Percentiles rank a stretch among this genome's conserved stretches.
These are phyloP conservation scores for Hippocampus barbouri DNA, from an alignment of 2,113 vertebrate genomes.

Conservation along the genomic window DNA sequence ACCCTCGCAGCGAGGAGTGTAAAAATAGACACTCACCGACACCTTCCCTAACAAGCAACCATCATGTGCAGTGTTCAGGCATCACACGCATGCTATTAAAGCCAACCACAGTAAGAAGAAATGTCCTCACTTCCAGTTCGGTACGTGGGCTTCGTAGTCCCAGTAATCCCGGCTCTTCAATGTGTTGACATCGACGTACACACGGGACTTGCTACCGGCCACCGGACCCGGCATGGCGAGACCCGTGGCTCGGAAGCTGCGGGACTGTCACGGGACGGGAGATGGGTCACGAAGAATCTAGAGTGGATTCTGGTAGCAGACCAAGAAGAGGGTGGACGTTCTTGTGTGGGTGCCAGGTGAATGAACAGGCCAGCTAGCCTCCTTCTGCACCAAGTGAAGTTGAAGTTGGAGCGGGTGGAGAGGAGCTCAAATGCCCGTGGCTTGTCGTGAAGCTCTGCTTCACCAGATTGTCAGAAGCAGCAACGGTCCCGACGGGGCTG, in stretches of 20 bases:
- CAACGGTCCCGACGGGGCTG: slow-evolving; percentile 27
- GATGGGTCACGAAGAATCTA: background rate
- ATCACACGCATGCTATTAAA: slow-evolving; percentile 23
- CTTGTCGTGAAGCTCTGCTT: slow-evolving; percentile 18
- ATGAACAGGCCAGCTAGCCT: slow-evolving; percentile 11
- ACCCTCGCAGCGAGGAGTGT: slow-evolving; percentile 19
- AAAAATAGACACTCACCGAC: slow-evolving; percentile 34
- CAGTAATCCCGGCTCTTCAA: slow-evolving; percentile 96
- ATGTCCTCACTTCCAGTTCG: slow-evolving; percentile 90
- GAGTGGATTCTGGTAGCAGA: background rate
- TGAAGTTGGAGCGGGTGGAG: background rate
- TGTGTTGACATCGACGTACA: slow-evolving; percentile 96
- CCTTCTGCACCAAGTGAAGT: background rate
- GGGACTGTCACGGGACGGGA: slow-evolving; percentile 1
- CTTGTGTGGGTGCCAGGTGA: slow-evolving; percentile 21
- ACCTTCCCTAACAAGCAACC: background rate
- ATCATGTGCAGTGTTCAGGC: background rate
- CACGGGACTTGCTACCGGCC: slow-evolving; percentile 92
- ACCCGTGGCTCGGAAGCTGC: slow-evolving; percentile 59
- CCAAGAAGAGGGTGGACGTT: slow-evolving; percentile 5
- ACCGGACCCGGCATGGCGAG: slow-evolving; percentile 94
- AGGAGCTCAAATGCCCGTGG: slow-evolving; percentile 3
- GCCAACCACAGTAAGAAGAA: slow-evolving; percentile 24
- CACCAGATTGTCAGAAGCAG: slow-evolving; percentile 39
- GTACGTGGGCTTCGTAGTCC: slow-evolving; percentile 95